These are phyloP conservation scores for Trichonephila inaurata DNA, from an alignment of 1,140 invertebrate genomes.

Conservation along the genomic window DNA sequence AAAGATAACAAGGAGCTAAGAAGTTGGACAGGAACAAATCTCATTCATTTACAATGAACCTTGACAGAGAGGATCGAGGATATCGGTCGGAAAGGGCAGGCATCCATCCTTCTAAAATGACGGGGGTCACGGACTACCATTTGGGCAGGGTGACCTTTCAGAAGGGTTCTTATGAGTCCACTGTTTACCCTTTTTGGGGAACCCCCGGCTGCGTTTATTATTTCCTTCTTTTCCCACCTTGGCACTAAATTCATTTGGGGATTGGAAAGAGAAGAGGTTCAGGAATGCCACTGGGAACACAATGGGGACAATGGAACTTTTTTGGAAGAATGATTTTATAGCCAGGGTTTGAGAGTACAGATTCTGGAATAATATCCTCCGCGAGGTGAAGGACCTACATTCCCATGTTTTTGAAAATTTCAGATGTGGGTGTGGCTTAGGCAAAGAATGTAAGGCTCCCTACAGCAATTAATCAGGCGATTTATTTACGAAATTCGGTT, in stretches of 20 bases:
- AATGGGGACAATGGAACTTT: background rate
- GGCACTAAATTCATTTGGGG: background rate
- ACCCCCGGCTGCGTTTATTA: background rate
- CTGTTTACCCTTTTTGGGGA: constrained; percentile 53
- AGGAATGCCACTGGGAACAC: background rate
- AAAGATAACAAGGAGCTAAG: constrained; percentile 62
- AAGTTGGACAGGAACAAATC: constrained; percentile 51
- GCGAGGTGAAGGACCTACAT: background rate
- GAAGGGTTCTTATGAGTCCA: background rate
- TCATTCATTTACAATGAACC: constrained; percentile 36
- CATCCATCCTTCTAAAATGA: constrained; percentile 8
- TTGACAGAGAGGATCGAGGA: background rate
- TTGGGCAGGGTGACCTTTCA: constrained; percentile 15
- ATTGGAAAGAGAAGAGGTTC: background rate
- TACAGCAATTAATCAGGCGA: background rate
- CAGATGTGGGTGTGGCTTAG: too few species aligned
- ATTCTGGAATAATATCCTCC: background rate
- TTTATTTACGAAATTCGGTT: background rate
- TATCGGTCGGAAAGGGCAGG: background rate
- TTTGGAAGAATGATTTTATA: background rate
- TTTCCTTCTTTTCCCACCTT: background rate
- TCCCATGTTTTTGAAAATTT: too few species aligned
- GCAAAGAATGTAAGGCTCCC: background rate
- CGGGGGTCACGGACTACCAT: constrained; percentile 38
- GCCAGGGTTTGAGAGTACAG: background rate